A percentile compares a stretch with the other conserved stretches of the same genome.
Evolutionary conservation across 2,797 vertebrate species (phyloP).

Genomic region (Trachops cirrhosus): DNA sequence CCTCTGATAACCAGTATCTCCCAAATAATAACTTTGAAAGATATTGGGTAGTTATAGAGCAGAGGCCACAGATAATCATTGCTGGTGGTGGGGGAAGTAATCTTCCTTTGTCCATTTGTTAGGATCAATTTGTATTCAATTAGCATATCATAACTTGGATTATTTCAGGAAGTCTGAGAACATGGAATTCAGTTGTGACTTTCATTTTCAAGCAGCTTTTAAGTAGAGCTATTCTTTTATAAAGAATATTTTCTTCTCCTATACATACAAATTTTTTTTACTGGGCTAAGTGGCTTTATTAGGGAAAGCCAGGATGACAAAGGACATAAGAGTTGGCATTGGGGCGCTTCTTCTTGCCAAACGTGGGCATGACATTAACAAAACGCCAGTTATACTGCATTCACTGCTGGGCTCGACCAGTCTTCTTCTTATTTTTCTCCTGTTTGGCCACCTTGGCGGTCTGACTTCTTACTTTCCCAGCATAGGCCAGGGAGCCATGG

Average conservation of each 20-base stretch:
- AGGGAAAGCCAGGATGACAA: too few relatives aligned
- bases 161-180: background rate
- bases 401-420: too few relatives aligned
- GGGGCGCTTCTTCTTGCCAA: too few relatives aligned
- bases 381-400: too few relatives aligned
- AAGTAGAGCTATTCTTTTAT: background rate
- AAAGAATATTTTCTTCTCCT: background rate
- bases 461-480: too few relatives aligned
- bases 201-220: background rate
- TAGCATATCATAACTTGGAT: background rate
- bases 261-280: background rate
- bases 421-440: too few relatives aligned
- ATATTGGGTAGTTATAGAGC: background rate
- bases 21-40: conserved; percentile 34
- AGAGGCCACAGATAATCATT: background rate
- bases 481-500: too few relatives aligned
- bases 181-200: background rate
- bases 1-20: background rate
- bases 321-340: too few relatives aligned
- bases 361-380: too few relatives aligned
- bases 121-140: background rate
- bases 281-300: too few relatives aligned
- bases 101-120: background rate
- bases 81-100: background rate
- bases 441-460: too few relatives aligned